Base-by-base conservation (phyloP, 2,888 invertebrate genomes). In the Leucophenga montana region DNA sequence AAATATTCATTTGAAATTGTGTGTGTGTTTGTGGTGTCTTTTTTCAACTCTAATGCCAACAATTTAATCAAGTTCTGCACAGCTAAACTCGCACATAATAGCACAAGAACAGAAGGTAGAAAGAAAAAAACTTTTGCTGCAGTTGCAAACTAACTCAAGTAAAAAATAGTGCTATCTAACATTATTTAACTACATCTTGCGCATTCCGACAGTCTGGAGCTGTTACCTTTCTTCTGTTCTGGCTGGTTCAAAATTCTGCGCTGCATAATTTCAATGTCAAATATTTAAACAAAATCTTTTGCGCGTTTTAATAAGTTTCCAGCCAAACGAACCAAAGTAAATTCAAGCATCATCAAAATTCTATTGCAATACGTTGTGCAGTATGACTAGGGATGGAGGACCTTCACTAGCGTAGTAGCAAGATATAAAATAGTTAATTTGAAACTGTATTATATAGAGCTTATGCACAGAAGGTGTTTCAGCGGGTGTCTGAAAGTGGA, bases 401-500 rank as follows among this genome's bases (percentile, higher is more conserved):
- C n/a, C n/a, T 62, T 16, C 39, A 39, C 39, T 39, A 39, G 39
- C 46, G 54, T 69, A 72, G 78, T 76, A 73, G 75, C 78, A 62
- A 67, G 78, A 78, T 80, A 80, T 83, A 80, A 80, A 83, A 83
- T 83, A 80, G 84, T 80, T 78, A 82, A 83, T 83, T 80, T 82
- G 80, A n/a, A 13, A 61, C 50, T 50, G 13, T 50, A n/a, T n/a
- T n/a, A 6, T 50, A 50, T 50, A 18, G 4, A 27, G 27, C 27
- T 27, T 27, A 27, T 27, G 27, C 27, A 3, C 27, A 27, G 27
- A 27, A 16, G 50, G 16, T 50, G 46, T 6, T 4, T 3, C 1
- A 27, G 27, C 27, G 27, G 2, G 27, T n/a, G 46, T 46, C 46
- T 14, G 13, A 2, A n/a, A 50, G 18, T 50, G 50, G 1, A n/a